These are phyloP conservation scores for Aphis craccivora DNA, from an alignment of 1,140 invertebrate genomes.

Conservation along the genomic window DNA sequence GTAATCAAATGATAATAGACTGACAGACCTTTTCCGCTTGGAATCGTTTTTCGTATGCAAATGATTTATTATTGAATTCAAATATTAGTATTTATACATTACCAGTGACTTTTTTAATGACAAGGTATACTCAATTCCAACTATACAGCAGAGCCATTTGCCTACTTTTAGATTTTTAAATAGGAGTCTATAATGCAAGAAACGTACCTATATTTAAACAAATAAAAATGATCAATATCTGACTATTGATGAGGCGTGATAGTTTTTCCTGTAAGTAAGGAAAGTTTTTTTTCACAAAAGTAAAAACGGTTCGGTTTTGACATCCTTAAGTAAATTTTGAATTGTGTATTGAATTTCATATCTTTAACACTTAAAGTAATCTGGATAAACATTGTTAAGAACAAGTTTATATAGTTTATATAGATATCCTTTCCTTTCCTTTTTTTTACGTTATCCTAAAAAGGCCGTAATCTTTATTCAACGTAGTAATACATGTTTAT, in stretches of 20 bases:
- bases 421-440: no score
- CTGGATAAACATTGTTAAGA: background rate
- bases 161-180: background rate
- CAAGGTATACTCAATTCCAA: no score
- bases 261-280: background rate
- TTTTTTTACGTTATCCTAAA: background rate
- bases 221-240: background rate
- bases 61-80: no score
- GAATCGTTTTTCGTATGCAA: no score
- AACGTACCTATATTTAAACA: background rate
- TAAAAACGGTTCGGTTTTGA: background rate
- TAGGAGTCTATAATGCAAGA: background rate
- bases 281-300: background rate
- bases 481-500: background rate
- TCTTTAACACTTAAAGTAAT: background rate
- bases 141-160: no score
- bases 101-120: no score
- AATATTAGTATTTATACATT: no score
- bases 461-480: background rate
- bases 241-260: background rate
- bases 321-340: background rate
- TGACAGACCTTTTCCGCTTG: no score
- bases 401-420: background rate
- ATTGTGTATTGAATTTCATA: background rate
- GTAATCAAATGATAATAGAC: no score